Conservation (phyloP, 2,113 vertebrate genomes). For the Pluvialis apricaria region DNA sequence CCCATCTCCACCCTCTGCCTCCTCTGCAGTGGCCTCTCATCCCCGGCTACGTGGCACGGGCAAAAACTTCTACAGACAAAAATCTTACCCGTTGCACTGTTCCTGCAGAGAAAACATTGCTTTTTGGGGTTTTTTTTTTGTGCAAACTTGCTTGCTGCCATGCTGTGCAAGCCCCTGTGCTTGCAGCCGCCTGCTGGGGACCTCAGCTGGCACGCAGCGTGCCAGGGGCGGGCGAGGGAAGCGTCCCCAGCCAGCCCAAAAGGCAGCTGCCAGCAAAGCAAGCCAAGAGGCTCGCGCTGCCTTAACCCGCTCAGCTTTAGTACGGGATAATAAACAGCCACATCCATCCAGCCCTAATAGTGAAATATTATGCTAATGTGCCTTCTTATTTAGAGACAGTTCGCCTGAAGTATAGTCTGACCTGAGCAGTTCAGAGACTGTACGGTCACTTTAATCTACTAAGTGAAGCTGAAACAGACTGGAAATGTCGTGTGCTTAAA, state of each 20-base stretch:
- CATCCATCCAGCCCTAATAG: neutral
- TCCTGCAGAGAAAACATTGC: neutral
- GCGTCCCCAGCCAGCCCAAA: neutral
- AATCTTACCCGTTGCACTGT: neutral
- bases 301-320: neutral
- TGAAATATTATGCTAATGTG: neutral
- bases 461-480: conserved; percentile 27
- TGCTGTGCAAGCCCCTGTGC: neutral
- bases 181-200: neutral
- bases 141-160: neutral
- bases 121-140: neutral
- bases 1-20: neutral
- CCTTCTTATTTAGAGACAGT: neutral
- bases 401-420: neutral
- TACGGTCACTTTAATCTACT: neutral
- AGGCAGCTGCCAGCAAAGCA: neutral
- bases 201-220: accelerated
- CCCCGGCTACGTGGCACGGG: accelerated
- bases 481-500: neutral
- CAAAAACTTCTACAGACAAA: neutral
- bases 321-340: neutral
- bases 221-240: neutral
- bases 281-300: neutral
- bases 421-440: neutral
- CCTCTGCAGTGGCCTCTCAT: neutral